phyloP scores from a whole-genome alignment of 1,140 invertebrate species.

The Eueides isabella region DNA sequence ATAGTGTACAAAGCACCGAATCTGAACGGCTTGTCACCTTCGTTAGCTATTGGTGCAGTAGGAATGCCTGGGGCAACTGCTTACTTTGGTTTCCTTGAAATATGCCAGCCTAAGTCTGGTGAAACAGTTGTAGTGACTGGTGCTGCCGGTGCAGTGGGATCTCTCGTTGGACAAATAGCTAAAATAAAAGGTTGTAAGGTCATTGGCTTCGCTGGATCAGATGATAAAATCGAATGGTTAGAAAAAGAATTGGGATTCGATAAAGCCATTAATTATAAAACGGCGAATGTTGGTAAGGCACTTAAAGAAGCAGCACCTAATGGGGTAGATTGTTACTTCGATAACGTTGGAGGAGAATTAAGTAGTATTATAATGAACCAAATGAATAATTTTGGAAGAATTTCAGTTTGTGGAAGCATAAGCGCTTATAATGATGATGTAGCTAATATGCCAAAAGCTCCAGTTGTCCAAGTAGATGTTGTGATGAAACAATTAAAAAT shows the following conservation, averaged over 20 bases:
- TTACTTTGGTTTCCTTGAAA: constrained; percentile 48
- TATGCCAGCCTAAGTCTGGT: constrained; percentile 43
- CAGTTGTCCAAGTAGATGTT: constrained; percentile 41
- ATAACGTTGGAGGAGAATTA: constrained; percentile 48
- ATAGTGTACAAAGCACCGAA: constrained; percentile 41
- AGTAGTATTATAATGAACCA: constrained; percentile 50
- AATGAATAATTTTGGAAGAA: constrained; percentile 46
- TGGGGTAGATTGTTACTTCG: constrained; percentile 47
- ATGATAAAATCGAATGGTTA: constrained; percentile 46
- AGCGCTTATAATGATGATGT: constrained; percentile 44
- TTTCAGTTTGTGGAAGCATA: constrained; percentile 47
- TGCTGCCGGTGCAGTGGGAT: constrained; percentile 46
- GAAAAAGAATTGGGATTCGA: constrained; percentile 45
- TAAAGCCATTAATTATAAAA: constrained; percentile 48
- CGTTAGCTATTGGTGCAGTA: constrained; percentile 39
- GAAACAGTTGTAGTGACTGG: constrained; percentile 49
- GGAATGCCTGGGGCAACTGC: constrained; percentile 45
- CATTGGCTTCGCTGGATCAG: constrained; percentile 45
- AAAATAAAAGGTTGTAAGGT: constrained; percentile 48
- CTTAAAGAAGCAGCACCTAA: constrained; percentile 47
- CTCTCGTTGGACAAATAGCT: constrained; percentile 45
- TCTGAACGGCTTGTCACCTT: constrained; percentile 41
- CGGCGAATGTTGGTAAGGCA: constrained; percentile 31
- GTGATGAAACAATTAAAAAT: constrained; percentile 45
- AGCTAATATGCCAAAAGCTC: constrained; percentile 30